Percentiles rank a stretch among this genome's conserved stretches.
Conservation (phyloP, 2,113 vertebrate species). For the Ancistrus triradiatus region DNA sequence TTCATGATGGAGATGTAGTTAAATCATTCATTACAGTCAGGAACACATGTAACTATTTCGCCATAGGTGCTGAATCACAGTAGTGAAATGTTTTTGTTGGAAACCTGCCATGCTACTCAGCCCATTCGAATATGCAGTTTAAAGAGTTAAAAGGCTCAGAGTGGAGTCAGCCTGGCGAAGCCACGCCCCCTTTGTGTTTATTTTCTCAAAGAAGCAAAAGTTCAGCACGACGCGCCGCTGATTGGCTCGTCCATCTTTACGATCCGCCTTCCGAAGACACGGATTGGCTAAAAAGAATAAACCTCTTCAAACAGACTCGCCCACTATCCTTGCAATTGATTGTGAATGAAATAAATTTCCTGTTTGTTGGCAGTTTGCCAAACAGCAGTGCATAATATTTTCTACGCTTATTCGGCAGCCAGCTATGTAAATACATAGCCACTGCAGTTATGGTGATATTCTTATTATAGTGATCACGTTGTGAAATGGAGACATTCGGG, state of each 20-base stretch:
- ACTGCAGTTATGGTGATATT: constrained; percentile 35
- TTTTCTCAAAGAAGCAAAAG: constrained; percentile 77
- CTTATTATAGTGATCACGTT: constrained; percentile 32
- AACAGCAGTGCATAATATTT: constrained; percentile 35
- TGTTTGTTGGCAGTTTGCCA: constrained; percentile 42
- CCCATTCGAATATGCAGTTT: constrained; percentile 18
- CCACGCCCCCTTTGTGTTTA: constrained; percentile 68
- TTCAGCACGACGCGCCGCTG: constrained; percentile 63
- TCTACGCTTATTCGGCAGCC: constrained; percentile 38
- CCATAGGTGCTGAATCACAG: constrained; percentile 1
- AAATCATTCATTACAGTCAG: background rate
- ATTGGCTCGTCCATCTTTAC: constrained; percentile 62
- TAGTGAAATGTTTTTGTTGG: background rate
- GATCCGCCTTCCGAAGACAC: constrained; percentile 36
- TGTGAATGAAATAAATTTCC: constrained; percentile 70
- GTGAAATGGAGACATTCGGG: constrained; percentile 21
- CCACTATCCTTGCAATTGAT: constrained; percentile 49
- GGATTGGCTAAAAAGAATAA: constrained; percentile 52
- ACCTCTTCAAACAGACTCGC: constrained; percentile 47
- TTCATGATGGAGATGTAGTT: background rate
- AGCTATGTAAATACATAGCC: constrained; percentile 45
- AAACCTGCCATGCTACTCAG: background rate
- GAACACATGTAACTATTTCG: constrained; percentile 3
- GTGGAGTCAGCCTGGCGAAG: constrained; percentile 66
- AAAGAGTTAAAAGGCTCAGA: constrained; percentile 66